These are phyloP conservation scores for Portunus trituberculatus DNA, from an alignment of 1,140 invertebrate species.

Conservation along the genomic window DNA sequence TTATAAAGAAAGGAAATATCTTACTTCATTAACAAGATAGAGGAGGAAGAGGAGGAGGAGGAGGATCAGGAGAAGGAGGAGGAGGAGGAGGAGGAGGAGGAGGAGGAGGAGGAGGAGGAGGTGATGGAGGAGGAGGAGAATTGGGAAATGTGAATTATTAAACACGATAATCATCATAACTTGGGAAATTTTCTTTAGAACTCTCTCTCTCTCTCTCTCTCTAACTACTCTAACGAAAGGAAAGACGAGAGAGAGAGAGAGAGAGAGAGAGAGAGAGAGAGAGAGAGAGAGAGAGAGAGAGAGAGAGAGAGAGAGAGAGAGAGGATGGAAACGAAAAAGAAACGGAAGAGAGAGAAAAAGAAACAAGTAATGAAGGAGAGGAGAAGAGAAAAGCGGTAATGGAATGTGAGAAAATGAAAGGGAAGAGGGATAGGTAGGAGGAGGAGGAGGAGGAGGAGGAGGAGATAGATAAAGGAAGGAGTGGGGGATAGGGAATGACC, in stretches of 20 bases:
- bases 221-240: too few relatives aligned
- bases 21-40: too few relatives aligned
- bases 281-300: not conserved
- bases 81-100: too few relatives aligned
- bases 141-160: too few relatives aligned
- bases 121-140: too few relatives aligned
- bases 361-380: not conserved
- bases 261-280: not conserved
- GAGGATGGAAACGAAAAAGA: not conserved
- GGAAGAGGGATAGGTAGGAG: not conserved
- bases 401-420: not conserved
- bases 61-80: too few relatives aligned
- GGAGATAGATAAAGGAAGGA: not conserved
- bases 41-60: too few relatives aligned
- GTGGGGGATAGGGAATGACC: not conserved
- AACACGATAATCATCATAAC: too few relatives aligned
- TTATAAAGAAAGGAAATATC: too few relatives aligned
- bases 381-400: not conserved
- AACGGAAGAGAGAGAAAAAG: not conserved
- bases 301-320: not conserved
- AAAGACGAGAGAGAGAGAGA: not conserved
- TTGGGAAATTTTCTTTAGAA: too few relatives aligned
- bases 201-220: too few relatives aligned
- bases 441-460: not conserved
- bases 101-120: too few relatives aligned